Conservation (phyloP, 2,113 vertebrate species). For the Calonectris borealis region DNA sequence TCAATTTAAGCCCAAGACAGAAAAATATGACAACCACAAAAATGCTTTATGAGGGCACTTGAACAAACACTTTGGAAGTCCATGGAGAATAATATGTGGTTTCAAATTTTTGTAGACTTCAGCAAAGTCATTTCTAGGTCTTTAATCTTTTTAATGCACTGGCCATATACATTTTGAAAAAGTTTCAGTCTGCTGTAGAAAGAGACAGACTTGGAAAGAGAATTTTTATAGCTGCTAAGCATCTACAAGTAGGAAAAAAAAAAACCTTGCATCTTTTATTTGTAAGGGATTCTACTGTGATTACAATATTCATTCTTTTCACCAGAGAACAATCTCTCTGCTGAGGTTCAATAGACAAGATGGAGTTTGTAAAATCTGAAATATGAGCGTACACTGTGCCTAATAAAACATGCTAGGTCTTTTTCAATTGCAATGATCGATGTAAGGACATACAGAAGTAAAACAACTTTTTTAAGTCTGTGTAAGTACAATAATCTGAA, state of each 20-base stretch:
- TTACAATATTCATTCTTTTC: background rate
- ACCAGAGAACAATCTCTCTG: background rate
- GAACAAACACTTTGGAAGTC: background rate
- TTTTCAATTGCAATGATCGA: background rate
- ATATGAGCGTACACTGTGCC: background rate
- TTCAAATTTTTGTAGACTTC: conserved; percentile 1
- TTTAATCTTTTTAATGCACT: conserved; percentile 11
- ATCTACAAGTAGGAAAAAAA: background rate
- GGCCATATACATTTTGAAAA: background rate
- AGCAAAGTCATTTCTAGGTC: background rate
- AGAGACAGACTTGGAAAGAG: background rate
- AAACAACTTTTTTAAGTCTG: background rate
- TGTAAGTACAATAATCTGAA: background rate
- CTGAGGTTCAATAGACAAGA: background rate
- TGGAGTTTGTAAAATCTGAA: background rate
- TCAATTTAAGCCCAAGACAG: background rate
- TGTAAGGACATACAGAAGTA: background rate
- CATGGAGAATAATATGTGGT: background rate
- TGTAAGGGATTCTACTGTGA: background rate
- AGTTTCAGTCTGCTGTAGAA: background rate
- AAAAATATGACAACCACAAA: conserved; percentile 16
- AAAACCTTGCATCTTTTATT: background rate
- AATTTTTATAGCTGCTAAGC: background rate
- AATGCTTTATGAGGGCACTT: background rate
- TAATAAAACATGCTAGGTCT: background rate